Evolutionary conservation across 1,140 invertebrate genomes (phyloP).

Genomic region (Bombus haemorrhoidalis): DNA sequence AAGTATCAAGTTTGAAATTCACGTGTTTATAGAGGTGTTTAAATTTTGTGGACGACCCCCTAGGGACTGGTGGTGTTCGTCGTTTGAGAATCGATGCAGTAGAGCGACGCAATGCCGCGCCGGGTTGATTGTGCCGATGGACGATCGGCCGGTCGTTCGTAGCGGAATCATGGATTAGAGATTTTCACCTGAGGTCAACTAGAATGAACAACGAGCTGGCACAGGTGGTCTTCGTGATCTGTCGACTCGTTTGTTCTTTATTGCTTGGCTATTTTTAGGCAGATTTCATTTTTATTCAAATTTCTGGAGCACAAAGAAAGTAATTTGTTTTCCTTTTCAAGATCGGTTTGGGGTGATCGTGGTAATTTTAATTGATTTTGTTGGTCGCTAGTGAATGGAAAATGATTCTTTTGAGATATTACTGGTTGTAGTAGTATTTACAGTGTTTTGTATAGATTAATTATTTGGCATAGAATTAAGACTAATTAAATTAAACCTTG

Average conservation of each 20-base stretch:
- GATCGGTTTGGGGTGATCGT: background rate
- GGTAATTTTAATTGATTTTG: background rate
- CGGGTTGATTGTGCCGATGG: conserved; percentile 49
- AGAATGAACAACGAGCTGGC: conserved; percentile 47
- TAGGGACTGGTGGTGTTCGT: background rate
- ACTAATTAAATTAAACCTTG: background rate
- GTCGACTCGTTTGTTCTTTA: conserved; percentile 6
- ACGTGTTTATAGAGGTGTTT: background rate
- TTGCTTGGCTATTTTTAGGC: conserved; percentile 20
- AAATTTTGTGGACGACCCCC: background rate
- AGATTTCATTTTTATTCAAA: conserved; percentile 31
- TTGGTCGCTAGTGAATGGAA: background rate
- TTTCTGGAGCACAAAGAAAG: background rate
- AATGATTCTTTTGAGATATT: background rate
- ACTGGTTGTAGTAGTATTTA: background rate
- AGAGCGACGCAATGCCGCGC: conserved; percentile 6
- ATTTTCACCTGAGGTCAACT: conserved; percentile 72
- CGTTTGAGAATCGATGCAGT: conserved; percentile 41
- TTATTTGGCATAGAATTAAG: background rate
- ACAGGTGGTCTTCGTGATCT: conserved; percentile 18
- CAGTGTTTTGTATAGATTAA: background rate
- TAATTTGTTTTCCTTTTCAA: background rate
- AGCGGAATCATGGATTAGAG: conserved; percentile 82
- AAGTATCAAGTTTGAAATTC: background rate
- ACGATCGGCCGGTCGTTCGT: conserved; percentile 52